Evolutionary conservation across 2,797 vertebrate genomes (phyloP).

Genomic region (Takifugu rubripes): DNA sequence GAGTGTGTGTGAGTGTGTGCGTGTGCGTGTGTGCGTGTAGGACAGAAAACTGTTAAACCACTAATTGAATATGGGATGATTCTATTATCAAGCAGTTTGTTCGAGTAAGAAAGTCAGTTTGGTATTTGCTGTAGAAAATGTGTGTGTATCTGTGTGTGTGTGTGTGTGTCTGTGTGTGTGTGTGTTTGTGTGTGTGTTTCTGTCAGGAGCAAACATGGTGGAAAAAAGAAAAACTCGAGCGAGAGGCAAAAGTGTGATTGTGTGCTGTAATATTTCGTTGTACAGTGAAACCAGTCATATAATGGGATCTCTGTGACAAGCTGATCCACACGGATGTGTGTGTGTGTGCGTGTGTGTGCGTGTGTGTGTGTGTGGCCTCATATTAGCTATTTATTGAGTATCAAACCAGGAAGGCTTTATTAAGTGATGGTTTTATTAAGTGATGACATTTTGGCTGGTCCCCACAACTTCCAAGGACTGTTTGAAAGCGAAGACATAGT

Average conservation of each 20-base stretch:
- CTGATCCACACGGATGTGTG: slow-evolving; percentile 1
- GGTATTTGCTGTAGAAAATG: slow-evolving; percentile 49
- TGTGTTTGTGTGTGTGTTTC: background rate
- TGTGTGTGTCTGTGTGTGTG: background rate
- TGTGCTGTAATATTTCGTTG: slow-evolving; percentile 39
- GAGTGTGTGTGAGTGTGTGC: slow-evolving; percentile 8
- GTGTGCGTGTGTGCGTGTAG: slow-evolving; percentile 16
- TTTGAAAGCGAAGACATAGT: too few relatives aligned
- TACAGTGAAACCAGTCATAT: slow-evolving; percentile 39
- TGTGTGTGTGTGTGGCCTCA: too few relatives aligned
- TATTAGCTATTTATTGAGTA: too few relatives aligned
- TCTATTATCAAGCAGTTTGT: slow-evolving; percentile 71
- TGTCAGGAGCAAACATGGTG: background rate
- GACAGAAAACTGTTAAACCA: slow-evolving; percentile 55
- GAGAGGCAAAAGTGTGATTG: background rate
- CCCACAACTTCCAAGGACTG: too few relatives aligned
- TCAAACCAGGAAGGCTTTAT: too few relatives aligned
- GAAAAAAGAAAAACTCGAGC: background rate
- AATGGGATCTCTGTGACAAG: slow-evolving; percentile 54
- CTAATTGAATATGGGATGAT: slow-evolving; percentile 71
- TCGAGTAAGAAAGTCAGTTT: slow-evolving; percentile 61
- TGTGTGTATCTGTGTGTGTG: background rate
- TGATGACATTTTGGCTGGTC: too few relatives aligned
- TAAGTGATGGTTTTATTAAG: too few relatives aligned
- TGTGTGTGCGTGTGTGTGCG: too few relatives aligned